Conservation (phyloP, 2,888 invertebrate genomes). For the Ormyrus nitidulus region DNA sequence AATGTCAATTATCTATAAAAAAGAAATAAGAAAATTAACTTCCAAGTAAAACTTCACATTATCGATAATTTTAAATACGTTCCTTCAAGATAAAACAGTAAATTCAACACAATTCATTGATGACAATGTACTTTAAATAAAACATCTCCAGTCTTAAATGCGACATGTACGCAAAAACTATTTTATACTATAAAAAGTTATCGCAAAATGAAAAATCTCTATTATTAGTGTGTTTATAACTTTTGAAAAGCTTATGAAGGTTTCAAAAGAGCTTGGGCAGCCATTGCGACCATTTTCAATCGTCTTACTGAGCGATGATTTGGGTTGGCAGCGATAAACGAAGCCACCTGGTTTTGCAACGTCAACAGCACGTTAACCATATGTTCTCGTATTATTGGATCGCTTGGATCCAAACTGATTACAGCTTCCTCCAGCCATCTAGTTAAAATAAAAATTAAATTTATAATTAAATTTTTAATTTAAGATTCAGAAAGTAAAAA, state of each 20-base stretch:
- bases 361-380: slow-evolving; percentile 86
- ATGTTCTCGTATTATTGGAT: slow-evolving; percentile 89
- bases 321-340: slow-evolving; percentile 83
- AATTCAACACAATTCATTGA: slow-evolving; percentile 42
- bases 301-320: slow-evolving; percentile 80
- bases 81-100: slow-evolving; percentile 32
- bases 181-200: slow-evolving; percentile 41
- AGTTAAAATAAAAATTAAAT: not conserved
- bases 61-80: slow-evolving; percentile 39
- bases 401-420: slow-evolving; percentile 85
- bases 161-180: slow-evolving; percentile 43
- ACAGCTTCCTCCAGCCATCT: slow-evolving; percentile 93
- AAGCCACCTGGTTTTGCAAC: slow-evolving; percentile 84
- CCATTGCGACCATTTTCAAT: slow-evolving; percentile 86
- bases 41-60: slow-evolving; percentile 28
- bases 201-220: slow-evolving; percentile 50
- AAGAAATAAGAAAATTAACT: slow-evolving; percentile 29
- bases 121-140: slow-evolving; percentile 49
- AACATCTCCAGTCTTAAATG: slow-evolving; percentile 55
- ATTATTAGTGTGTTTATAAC: slow-evolving; percentile 35
- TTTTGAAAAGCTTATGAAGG: slow-evolving; percentile 58
- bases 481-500: not conserved
- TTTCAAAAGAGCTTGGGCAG: slow-evolving; percentile 79
- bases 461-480: not conserved
- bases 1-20: slow-evolving; percentile 32